These are phyloP conservation scores for Aricia agestis DNA, from an alignment of 1,140 invertebrate species.

Conservation along the genomic window DNA sequence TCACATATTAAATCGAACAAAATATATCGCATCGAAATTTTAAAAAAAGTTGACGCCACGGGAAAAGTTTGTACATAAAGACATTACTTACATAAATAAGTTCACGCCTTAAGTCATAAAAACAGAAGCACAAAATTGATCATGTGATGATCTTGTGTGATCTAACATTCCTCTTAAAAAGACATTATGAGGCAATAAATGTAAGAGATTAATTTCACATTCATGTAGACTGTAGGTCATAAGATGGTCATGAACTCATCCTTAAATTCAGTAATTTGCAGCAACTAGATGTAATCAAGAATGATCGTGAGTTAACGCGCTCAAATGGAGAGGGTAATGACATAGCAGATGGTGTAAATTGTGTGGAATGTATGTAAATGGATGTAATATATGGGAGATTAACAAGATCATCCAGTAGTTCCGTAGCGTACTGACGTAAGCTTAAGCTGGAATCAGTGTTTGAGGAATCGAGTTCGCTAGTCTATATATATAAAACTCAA, in stretches of 20 bases:
- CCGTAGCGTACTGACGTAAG: no score
- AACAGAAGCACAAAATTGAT: no score
- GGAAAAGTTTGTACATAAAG: no score
- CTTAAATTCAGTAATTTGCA: background rate
- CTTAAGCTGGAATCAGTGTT: background rate
- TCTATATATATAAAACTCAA: no score
- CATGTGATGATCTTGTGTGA: no score
- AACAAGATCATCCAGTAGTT: slow-evolving; percentile 21
- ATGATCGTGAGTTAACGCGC: slow-evolving; percentile 60
- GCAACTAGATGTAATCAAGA: slow-evolving; percentile 35
- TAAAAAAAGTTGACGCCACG: no score
- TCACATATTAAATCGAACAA: no score
- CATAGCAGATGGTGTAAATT: slow-evolving; percentile 63
- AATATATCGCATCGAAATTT: no score
- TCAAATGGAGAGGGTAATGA: slow-evolving; percentile 65
- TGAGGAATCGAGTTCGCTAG: background rate
- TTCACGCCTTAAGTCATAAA: no score
- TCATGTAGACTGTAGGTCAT: background rate
- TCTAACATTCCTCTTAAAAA: no score
- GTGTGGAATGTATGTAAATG: slow-evolving; percentile 46
- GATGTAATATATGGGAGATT: slow-evolving; percentile 19
- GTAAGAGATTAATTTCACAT: background rate
- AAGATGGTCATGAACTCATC: background rate
- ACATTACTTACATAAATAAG: no score
- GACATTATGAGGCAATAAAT: no score